Conservation (phyloP, 1,140 invertebrate genomes). For the Bombus haemorrhoidalis region DNA sequence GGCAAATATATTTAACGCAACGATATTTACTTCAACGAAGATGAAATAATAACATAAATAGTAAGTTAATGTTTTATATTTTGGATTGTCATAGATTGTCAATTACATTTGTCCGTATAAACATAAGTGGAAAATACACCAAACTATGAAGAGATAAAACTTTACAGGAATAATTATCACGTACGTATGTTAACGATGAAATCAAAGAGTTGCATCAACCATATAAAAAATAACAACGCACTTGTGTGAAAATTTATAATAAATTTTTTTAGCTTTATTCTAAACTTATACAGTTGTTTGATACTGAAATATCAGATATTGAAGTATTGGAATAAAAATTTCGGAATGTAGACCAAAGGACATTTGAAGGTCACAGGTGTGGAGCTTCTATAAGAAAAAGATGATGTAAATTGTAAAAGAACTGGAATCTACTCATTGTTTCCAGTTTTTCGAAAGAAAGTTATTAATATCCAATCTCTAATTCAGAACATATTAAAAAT, state of each 20-base stretch:
- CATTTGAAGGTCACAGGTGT: constrained; percentile 45
- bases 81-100: not conserved
- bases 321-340: not conserved
- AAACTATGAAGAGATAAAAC: not conserved
- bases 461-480: too few relatives aligned
- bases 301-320: not conserved
- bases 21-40: not conserved
- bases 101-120: not conserved
- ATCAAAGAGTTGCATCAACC: constrained; percentile 17
- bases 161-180: not conserved
- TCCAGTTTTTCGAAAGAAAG: not conserved
- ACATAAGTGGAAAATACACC: not conserved
- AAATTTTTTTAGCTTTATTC: not conserved
- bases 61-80: not conserved
- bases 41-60: not conserved
- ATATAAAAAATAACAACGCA: not conserved
- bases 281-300: not conserved
- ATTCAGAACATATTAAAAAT: not conserved
- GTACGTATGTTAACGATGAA: not conserved
- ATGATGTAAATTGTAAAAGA: not conserved
- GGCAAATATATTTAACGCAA: too few relatives aligned
- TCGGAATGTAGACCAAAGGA: constrained; percentile 16
- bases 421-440: too few relatives aligned
- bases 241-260: too few relatives aligned
- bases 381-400: too few relatives aligned